These are phyloP conservation scores for Acleris literana DNA, from an alignment of 2,888 invertebrate species.

Conservation along the genomic window DNA sequence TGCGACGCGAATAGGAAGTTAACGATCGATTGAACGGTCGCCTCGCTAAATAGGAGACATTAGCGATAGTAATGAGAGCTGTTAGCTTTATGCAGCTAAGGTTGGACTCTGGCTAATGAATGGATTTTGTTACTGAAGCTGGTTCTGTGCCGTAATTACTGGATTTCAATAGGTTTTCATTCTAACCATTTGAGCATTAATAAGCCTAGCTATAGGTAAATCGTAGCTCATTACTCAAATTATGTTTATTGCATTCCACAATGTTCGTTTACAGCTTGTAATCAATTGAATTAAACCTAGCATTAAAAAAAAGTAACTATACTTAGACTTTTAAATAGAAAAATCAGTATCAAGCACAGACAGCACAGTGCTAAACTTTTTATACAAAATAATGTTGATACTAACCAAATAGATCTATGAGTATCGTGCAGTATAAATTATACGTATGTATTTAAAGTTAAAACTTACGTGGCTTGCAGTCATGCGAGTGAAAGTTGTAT, in stretches of 20 bases:
- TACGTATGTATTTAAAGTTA: slow-evolving; percentile 4
- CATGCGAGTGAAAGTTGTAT: slow-evolving; percentile 58
- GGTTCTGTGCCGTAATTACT: slow-evolving; percentile 9
- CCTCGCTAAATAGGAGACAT: slow-evolving; percentile 57
- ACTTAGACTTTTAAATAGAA: no score
- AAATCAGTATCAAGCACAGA: no score
- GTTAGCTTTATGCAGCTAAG: slow-evolving; percentile 35
- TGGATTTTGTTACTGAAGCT: slow-evolving; percentile 24
- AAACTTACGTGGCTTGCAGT: slow-evolving; percentile 1
- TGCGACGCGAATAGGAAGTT: slow-evolving; percentile 65
- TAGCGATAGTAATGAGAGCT: slow-evolving; percentile 36
- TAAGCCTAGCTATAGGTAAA: no score
- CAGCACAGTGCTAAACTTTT: no score
- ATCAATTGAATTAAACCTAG: no score
- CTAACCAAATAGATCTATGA: background rate
- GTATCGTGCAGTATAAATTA: background rate
- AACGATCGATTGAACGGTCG: slow-evolving; percentile 64
- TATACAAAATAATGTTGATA: background rate
- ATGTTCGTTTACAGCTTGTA: no score
- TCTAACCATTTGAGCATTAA: no score
- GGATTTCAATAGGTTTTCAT: no score
- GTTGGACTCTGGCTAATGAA: slow-evolving; percentile 29
- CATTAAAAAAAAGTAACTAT: no score
- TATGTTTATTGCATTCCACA: no score
- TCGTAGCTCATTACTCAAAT: no score